Conservation (phyloP, 2,113 vertebrate genomes). For the Bubalus kerabau region DNA sequence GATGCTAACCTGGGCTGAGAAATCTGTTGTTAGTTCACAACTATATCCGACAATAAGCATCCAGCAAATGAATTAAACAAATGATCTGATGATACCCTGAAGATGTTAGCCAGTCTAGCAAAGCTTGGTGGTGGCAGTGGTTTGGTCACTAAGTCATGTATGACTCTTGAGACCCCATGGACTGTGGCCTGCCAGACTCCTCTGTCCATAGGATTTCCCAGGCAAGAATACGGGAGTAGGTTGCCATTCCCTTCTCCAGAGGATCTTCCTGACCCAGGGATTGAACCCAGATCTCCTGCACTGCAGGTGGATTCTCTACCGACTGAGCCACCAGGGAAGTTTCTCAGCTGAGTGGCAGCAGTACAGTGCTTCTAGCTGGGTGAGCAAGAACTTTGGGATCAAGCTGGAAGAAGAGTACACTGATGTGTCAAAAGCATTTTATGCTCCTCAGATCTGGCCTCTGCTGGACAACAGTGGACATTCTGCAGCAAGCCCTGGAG, state of each 20-base stretch:
- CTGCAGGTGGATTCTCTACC: background rate
- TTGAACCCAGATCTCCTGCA: background rate
- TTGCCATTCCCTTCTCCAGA: background rate
- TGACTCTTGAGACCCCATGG: fast-evolving
- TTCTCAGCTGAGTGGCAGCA: background rate
- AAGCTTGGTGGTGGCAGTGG: background rate
- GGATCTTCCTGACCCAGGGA: background rate
- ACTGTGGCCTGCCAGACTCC: background rate
- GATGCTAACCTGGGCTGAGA: background rate
- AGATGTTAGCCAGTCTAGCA: background rate
- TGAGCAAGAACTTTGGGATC: background rate
- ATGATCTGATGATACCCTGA: background rate
- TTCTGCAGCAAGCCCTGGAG: background rate
- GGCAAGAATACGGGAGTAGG: background rate
- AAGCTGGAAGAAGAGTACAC: background rate
- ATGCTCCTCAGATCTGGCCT: background rate
- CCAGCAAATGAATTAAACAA: background rate
- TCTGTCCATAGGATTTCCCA: background rate
- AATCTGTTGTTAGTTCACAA: background rate
- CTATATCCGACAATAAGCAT: background rate
- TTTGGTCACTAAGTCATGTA: background rate
- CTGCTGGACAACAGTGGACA: background rate
- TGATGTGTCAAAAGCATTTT: background rate
- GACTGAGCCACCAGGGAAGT: background rate
- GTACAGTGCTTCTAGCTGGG: background rate